Conservation (phyloP, 2,888 invertebrate species). For the Nomada ruficornis region DNA sequence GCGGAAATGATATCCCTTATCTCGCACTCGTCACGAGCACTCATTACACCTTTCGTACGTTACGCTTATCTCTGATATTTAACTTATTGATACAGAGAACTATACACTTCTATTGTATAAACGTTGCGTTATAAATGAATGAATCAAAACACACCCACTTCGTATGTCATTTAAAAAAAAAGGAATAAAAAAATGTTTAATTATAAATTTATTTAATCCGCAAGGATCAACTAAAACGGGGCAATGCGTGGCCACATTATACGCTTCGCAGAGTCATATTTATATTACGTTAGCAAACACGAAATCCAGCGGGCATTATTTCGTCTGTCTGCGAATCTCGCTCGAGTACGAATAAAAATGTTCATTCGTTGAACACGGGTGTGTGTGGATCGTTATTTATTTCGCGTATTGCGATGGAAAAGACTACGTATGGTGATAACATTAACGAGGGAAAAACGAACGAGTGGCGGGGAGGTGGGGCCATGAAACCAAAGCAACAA, state of each 20-base stretch:
- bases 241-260: conserved; percentile 8
- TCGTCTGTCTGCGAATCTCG: neutral
- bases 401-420: neutral
- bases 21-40: conserved; percentile 35
- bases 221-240: neutral
- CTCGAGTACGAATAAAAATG: conserved; percentile 3
- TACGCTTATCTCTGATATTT: conserved; percentile 15
- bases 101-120: neutral
- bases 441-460: conserved; percentile 6
- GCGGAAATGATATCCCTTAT: conserved; percentile 54
- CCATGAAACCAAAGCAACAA: neutral
- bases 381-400: conserved; percentile 2
- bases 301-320: neutral
- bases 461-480: neutral
- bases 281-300: neutral
- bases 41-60: conserved; percentile 18
- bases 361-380: conserved; percentile 2
- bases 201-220: neutral
- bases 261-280: neutral
- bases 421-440: neutral
- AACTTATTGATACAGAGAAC: conserved; percentile 1
- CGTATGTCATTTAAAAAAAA: neutral
- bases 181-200: neutral
- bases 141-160: too few relatives aligned
- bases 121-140: neutral